A percentile compares a stretch with the other conserved stretches of the same genome.
These are phyloP conservation scores for Micrasema longulum DNA, from an alignment of 1,140 invertebrate species.

Conservation along the genomic window DNA sequence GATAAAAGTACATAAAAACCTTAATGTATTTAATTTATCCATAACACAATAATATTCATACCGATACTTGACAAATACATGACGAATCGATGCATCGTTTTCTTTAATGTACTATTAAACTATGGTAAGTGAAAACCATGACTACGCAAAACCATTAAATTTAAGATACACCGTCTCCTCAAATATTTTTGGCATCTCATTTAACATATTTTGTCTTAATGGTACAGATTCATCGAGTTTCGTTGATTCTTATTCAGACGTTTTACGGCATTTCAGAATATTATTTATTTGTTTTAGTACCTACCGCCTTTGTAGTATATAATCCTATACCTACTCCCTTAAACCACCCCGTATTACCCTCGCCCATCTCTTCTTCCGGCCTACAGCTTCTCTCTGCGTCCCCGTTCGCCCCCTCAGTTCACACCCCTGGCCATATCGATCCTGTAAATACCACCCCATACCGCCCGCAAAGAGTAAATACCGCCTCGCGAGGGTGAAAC, in stretches of 20 bases:
- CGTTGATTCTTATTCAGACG: background rate
- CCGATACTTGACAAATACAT: too few species aligned
- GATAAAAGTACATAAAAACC: too few species aligned
- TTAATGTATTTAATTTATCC: too few species aligned
- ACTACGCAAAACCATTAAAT: too few species aligned
- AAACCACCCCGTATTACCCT: background rate
- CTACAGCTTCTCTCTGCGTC: slow-evolving; percentile 8
- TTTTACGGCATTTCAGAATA: too few species aligned
- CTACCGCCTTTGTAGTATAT: background rate
- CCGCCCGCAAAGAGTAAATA: too few species aligned
- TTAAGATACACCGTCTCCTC: background rate
- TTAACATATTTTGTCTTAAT: background rate
- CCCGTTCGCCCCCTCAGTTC: background rate
- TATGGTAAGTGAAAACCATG: too few species aligned
- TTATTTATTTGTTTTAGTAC: too few species aligned
- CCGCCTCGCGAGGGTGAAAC: too few species aligned
- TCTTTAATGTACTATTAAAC: too few species aligned
- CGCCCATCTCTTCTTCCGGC: slow-evolving; percentile 10
- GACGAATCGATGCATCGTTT: too few species aligned
- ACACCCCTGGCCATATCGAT: background rate
- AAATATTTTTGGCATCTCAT: background rate
- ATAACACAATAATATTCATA: too few species aligned
- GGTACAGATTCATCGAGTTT: background rate
- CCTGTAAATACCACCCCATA: background rate
- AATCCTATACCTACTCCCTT: background rate